Evolutionary conservation across 2,888 invertebrate species (phyloP).

Genomic region (Pyrgus malvae): DNA sequence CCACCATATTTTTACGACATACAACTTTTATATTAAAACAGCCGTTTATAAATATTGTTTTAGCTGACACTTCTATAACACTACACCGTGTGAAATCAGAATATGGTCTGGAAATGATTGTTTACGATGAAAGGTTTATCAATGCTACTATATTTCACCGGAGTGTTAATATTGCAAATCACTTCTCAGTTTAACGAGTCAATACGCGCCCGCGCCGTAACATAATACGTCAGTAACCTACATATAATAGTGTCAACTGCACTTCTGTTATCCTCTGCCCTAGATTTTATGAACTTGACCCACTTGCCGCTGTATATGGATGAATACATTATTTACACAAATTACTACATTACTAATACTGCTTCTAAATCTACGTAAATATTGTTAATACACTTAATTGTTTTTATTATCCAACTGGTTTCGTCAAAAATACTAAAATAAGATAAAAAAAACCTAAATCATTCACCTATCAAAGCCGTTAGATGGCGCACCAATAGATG

Average conservation of each 20-base stretch:
- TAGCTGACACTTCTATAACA: no score
- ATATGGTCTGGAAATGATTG: neutral
- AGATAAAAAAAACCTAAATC: no score
- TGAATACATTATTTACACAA: constrained; percentile 46
- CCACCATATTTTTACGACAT: no score
- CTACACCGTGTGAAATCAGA: no score
- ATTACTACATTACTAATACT: constrained; percentile 2
- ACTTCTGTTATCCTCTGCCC: constrained; percentile 75
- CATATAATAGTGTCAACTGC: constrained; percentile 63
- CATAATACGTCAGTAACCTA: constrained; percentile 38
- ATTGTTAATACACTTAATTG: no score
- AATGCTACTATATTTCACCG: neutral
- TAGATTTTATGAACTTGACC: constrained; percentile 75
- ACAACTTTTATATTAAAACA: no score
- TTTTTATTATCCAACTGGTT: no score
- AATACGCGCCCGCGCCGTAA: constrained; percentile 16
- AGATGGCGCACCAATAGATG: no score
- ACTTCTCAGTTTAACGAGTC: constrained; percentile 14
- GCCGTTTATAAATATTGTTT: no score
- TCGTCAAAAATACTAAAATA: no score
- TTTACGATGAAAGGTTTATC: neutral
- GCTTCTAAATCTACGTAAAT: no score
- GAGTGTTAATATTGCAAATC: constrained; percentile 7
- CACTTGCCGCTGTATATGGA: constrained; percentile 46
- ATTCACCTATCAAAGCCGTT: no score